Base-by-base conservation (phyloP, 1,140 invertebrate genomes). In the Diprion similis region DNA sequence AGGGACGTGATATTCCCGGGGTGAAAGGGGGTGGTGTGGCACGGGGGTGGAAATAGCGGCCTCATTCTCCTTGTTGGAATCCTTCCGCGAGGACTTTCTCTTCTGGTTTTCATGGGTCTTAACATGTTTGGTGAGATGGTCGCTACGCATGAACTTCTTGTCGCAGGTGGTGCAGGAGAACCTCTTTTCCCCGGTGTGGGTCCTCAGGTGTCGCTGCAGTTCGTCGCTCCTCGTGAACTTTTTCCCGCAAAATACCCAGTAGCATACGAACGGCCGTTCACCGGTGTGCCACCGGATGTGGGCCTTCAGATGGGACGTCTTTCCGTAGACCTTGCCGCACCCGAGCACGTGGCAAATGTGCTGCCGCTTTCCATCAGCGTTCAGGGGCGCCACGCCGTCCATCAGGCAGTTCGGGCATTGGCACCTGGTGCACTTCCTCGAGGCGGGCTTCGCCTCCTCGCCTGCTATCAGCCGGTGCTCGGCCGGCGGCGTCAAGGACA, bases 241-340 rank as follows among this genome's bases (percentile, higher is more conserved):
- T 89, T 97, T 97, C 1, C 93, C 93, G 82, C 96, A 98, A 46
- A 92, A 93, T 4, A 93, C 80, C 95, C 95, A 96, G 46, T 91
- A 91, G 83, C 96, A 98, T 0, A 90, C 85, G 78, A 92, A 94
- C 0, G 92, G 92, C 37, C 94, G 86, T 80, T 96, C 95, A 0
- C 95, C 95, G 0, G 92, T 94, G 78, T 96, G 95, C 94, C 93
- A 96, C 51, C 95, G 89, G 0, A 97, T 84, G 87, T 97, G 96
- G 0, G 95, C 96, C 81, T 97, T 93, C 18, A 98, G 84, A 84
- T 98, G 96, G 0, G 95, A 97, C 0, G 96, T 97, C 83, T 98
- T 98, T 0, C 95, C 95, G 81, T 98, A 98, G 10, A 96, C 92
- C 85, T 97, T 97, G 72, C 92, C 93, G 86, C 97, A 98, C n/a